Percentiles rank a stretch among this genome's conserved stretches.
Evolutionary conservation across 2,113 vertebrate species (phyloP).

Genomic region (Psophia crepitans): DNA sequence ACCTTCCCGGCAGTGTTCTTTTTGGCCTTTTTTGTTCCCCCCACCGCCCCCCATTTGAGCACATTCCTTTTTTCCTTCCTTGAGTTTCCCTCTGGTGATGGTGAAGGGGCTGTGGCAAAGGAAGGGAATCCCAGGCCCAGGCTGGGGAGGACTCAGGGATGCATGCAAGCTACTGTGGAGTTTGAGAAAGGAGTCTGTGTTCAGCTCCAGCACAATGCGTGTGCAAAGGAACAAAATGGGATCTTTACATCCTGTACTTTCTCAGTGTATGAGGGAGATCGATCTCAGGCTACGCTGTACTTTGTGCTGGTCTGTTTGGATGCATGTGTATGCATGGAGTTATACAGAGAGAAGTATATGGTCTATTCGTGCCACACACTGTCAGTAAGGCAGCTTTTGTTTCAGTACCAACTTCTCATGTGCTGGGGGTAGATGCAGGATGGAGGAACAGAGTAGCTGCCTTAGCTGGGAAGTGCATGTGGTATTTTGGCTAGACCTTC

Average conservation of each 20-base stretch:
- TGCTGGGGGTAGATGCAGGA: neutral
- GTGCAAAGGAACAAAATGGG: neutral
- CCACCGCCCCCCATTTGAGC: neutral
- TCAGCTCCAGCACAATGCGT: neutral
- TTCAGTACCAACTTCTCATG: neutral
- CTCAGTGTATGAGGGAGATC: neutral
- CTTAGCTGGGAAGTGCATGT: neutral
- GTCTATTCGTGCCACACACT: neutral
- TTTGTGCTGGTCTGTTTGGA: neutral
- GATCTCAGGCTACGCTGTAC: neutral
- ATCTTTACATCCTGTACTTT: neutral
- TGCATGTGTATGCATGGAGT: accelerated
- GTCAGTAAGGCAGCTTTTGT: neutral
- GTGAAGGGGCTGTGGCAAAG: neutral
- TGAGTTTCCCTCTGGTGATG: neutral
- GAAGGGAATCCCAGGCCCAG: neutral
- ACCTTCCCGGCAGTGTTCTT: neutral
- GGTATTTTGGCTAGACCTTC: neutral
- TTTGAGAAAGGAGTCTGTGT: neutral
- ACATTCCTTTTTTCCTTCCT: neutral
- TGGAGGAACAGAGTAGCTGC: neutral
- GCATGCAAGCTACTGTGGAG: neutral
- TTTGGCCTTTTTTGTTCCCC: neutral
- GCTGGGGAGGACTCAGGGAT: accelerated
- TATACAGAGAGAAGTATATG: neutral